phyloP scores from a whole-genome alignment of 2,113 vertebrate genomes.

The Machaerirhynchus nigripectus region DNA sequence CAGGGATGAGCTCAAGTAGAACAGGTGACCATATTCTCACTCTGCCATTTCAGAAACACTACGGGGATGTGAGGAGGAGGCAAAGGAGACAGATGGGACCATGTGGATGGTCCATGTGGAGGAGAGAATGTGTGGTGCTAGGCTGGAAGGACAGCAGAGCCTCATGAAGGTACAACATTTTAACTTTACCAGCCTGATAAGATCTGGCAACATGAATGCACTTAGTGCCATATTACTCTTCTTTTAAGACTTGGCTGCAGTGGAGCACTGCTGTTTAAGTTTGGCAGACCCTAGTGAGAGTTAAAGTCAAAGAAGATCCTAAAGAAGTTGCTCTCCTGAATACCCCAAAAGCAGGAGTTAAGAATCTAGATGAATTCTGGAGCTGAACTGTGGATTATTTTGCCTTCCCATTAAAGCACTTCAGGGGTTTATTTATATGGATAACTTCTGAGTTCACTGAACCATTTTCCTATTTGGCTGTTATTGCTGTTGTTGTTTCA shows the following conservation, averaged over 20 bases:
- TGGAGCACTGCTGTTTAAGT: not conserved
- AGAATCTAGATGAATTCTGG: not conserved
- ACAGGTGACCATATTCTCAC: not conserved
- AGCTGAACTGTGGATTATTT: not conserved
- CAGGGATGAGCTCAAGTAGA: not conserved
- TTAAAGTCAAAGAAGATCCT: not conserved
- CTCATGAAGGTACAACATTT: not conserved
- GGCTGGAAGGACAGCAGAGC: not conserved
- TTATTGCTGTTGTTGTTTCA: not conserved
- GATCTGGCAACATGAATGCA: not conserved
- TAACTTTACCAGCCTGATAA: not conserved
- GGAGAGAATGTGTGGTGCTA: not conserved
- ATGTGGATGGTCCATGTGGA: not conserved
- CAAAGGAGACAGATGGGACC: not conserved
- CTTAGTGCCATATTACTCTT: not conserved
- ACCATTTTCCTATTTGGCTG: not conserved
- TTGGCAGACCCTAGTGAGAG: not conserved
- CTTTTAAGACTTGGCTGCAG: not conserved
- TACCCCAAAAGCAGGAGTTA: not conserved
- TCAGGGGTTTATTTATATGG: not conserved
- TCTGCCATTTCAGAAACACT: not conserved
- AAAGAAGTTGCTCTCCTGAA: not conserved
- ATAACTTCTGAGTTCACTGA: not conserved
- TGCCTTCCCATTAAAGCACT: not conserved
- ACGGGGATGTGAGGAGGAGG: rapidly evolving